Evolutionary conservation across 2,888 invertebrate species (phyloP).

Genomic region (Margaritifera margaritifera): DNA sequence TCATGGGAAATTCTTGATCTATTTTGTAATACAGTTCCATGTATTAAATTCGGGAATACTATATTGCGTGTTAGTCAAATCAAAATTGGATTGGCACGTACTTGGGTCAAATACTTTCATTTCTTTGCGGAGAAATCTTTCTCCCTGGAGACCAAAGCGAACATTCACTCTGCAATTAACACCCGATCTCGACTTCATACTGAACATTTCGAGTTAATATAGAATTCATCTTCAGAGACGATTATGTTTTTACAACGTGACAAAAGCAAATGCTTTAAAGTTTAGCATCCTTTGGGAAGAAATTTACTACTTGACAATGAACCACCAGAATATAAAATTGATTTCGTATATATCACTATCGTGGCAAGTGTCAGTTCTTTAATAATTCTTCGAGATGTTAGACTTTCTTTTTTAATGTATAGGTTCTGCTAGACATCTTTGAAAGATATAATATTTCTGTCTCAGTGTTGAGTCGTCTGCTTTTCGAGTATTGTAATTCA

Average conservation of each 20-base stretch:
- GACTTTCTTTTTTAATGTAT: no score
- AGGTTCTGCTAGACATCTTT: no score
- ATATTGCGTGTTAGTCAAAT: constrained; percentile 40
- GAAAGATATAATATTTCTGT: no score
- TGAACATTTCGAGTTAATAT: no score
- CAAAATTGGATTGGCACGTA: constrained; percentile 40
- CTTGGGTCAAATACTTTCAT: constrained; percentile 46
- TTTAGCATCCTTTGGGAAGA: constrained; percentile 21
- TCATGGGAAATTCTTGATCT: constrained; percentile 45
- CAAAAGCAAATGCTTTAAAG: constrained; percentile 25
- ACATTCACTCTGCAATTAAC: constrained; percentile 32
- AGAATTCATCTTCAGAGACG: constrained; percentile 14
- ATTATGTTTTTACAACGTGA: constrained; percentile 48
- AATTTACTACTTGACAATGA: constrained; percentile 12
- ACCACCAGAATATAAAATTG: no score
- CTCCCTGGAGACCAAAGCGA: constrained; percentile 12
- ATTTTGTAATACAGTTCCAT: constrained; percentile 41
- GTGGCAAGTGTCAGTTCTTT: no score
- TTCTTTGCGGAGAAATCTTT: constrained; percentile 21
- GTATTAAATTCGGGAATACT: constrained; percentile 37
- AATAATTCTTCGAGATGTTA: no score
- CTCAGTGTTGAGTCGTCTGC: no score
- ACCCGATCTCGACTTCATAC: no score
- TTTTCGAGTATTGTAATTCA: no score
- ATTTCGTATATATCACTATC: no score